Conservation (phyloP, 1,140 invertebrate genomes). For the Akabosia matsudoensis region DNA sequence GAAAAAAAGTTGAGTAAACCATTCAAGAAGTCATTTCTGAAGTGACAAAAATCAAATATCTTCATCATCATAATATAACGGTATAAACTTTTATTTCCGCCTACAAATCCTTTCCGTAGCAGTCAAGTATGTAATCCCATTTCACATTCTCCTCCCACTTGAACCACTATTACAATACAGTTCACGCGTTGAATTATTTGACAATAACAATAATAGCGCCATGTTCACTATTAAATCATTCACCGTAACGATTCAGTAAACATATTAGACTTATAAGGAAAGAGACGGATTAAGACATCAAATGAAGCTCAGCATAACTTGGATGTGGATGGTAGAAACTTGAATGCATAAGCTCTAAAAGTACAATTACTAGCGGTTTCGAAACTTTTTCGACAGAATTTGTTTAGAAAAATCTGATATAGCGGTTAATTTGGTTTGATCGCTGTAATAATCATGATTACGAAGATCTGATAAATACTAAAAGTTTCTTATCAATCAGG, state of each 20-base stretch:
- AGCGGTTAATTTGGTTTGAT: slow-evolving; percentile 4
- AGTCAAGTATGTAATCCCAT: neutral
- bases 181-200: neutral
- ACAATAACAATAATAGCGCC: neutral
- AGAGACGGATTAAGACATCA: no score
- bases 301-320: no score
- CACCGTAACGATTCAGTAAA: slow-evolving; percentile 10
- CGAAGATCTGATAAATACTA: no score
- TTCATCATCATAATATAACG: neutral
- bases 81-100: slow-evolving; percentile 2
- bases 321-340: no score
- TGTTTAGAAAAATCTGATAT: neutral
- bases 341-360: no score
- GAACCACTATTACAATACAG: neutral
- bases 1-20: neutral
- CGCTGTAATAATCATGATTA: no score
- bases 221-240: neutral
- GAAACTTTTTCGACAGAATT: neutral
- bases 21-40: no score
- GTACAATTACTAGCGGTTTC: no score
- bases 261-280: neutral
- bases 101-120: neutral
- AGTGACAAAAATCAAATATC: slow-evolving; percentile 20
- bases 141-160: neutral
- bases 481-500: no score